Evolutionary conservation across 1,140 invertebrate species (phyloP).

Genomic region (Anastatus disparis): DNA sequence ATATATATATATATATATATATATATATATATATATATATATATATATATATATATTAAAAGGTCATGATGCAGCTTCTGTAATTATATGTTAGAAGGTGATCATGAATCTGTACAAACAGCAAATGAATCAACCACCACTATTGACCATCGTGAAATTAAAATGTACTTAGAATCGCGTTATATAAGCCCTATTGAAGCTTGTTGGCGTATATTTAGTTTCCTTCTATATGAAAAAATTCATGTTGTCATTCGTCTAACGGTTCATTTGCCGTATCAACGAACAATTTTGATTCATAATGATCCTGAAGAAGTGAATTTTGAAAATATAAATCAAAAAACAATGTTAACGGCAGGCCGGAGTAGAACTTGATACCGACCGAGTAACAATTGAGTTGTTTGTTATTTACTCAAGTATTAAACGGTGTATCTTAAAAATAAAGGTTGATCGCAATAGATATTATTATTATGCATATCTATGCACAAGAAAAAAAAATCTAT

Average conservation of each 20-base stretch:
- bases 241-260: conserved; percentile 2
- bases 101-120: background rate
- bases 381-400: too few species aligned
- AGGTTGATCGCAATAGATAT: too few species aligned
- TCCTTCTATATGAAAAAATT: conserved; percentile 23
- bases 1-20: too few species aligned
- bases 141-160: conserved; percentile 31
- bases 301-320: background rate
- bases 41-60: conserved; percentile 40
- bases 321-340: background rate
- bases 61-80: conserved; percentile 40
- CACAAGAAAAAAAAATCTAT: too few species aligned
- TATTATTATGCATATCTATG: too few species aligned
- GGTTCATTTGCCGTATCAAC: conserved; percentile 4
- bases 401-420: too few species aligned
- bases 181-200: conserved; percentile 34
- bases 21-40: too few species aligned
- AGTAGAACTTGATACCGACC: too few species aligned
- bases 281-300: background rate
- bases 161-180: conserved; percentile 14
- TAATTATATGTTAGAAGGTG: background rate
- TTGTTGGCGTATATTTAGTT: conserved; percentile 10
- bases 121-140: background rate
- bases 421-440: too few species aligned
- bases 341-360: too few species aligned